Conservation (phyloP, 2,113 vertebrate genomes). For the Pholis gunnellus region DNA sequence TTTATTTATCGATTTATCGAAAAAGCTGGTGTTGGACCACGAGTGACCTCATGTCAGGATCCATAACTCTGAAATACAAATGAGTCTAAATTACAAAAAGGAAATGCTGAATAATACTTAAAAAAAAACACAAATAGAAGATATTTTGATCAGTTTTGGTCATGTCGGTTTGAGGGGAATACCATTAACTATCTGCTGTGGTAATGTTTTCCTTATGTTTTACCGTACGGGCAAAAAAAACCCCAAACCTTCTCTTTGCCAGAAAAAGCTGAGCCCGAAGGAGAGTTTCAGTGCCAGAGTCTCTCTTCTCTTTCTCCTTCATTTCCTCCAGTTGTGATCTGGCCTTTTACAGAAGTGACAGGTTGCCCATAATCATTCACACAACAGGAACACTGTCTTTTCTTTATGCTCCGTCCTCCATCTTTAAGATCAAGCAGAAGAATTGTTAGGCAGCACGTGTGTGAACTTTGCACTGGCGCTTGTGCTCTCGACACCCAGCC, state of each 20-base stretch:
- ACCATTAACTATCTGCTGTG: neutral
- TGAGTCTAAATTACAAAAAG: neutral
- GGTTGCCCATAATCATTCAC: neutral
- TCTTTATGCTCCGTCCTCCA: neutral
- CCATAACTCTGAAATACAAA: neutral
- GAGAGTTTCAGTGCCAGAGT: constrained; percentile 19
- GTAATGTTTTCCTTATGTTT: constrained; percentile 62
- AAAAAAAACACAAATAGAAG: neutral
- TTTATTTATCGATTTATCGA: too few species aligned
- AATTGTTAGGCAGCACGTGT: neutral
- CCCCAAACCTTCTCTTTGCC: constrained; percentile 49
- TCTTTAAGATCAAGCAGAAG: neutral
- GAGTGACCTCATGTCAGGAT: neutral
- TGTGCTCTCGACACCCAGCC: neutral
- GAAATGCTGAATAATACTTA: neutral
- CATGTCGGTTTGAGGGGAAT: constrained; percentile 38
- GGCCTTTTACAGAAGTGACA: neutral
- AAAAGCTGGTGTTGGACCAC: neutral
- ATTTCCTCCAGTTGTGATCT: neutral
- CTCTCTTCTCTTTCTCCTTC: neutral
- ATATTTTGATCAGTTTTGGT: constrained; percentile 1
- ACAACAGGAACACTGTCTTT: neutral
- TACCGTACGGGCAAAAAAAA: constrained; percentile 48
- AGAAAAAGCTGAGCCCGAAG: constrained; percentile 38
- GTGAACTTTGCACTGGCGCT: neutral